A percentile compares a stretch with the other conserved stretches of the same genome.
phyloP scores from a whole-genome alignment of 1,140 invertebrate species.

The Ylistrum balloti region DNA sequence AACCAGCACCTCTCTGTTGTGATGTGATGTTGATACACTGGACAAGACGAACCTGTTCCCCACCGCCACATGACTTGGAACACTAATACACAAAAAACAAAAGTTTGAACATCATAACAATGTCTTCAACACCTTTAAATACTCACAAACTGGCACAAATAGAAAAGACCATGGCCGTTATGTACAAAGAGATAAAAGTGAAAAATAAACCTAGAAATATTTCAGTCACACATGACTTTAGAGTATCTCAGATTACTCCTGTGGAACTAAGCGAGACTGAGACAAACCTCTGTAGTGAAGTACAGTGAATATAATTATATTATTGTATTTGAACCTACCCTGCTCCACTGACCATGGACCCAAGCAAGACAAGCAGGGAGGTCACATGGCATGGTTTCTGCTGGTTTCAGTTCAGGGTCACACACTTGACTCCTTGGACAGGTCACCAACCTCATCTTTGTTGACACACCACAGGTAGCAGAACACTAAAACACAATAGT shows the following conservation, averaged over 20 bases:
- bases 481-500: slow-evolving; percentile 80
- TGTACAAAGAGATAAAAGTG: background rate
- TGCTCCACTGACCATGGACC: slow-evolving; percentile 82
- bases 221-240: too few relatives aligned
- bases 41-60: slow-evolving; percentile 77
- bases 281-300: too few relatives aligned
- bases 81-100: slow-evolving; percentile 77
- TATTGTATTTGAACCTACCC: slow-evolving; percentile 71
- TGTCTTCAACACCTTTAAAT: too few relatives aligned
- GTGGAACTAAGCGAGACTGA: too few relatives aligned
- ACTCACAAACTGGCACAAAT: too few relatives aligned
- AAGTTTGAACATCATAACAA: too few relatives aligned
- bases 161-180: too few relatives aligned
- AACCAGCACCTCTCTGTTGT: slow-evolving; percentile 78
- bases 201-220: too few relatives aligned
- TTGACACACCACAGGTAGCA: slow-evolving; percentile 79
- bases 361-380: slow-evolving; percentile 78
- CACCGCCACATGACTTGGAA: slow-evolving; percentile 77
- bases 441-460: slow-evolving; percentile 73
- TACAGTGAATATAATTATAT: too few relatives aligned
- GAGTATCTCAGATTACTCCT: too few relatives aligned
- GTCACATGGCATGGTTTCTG: slow-evolving; percentile 70
- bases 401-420: slow-evolving; percentile 77
- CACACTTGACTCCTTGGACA: slow-evolving; percentile 77
- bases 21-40: slow-evolving; percentile 82